These are phyloP conservation scores for Apostichopus californicus DNA, from an alignment of 35 echinoderm and acorn worm species.

Conservation along the genomic window DNA sequence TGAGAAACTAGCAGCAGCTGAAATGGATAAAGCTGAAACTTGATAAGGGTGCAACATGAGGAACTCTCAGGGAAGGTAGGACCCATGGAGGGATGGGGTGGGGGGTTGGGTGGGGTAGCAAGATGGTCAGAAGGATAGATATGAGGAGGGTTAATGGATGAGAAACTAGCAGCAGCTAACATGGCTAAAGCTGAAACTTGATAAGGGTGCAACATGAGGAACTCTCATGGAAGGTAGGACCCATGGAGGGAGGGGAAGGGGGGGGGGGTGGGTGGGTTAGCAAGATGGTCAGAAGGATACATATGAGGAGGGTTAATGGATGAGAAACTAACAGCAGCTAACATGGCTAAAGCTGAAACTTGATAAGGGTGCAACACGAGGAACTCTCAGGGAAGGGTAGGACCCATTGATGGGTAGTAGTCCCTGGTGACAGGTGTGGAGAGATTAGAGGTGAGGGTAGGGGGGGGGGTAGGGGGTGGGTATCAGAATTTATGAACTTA, in stretches of 20 bases:
- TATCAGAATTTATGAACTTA: too few species aligned
- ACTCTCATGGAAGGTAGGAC: conserved; percentile 78
- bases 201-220: conserved; percentile 88
- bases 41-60: conserved; percentile 82
- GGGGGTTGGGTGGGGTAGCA: too few species aligned
- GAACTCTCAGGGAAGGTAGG: conserved; percentile 88
- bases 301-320: conserved; percentile 78
- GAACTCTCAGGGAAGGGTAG: conserved; percentile 91
- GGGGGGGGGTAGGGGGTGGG: too few species aligned
- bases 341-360: conserved; percentile 74
- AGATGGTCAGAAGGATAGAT: too few species aligned
- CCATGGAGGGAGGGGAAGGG: too few species aligned
- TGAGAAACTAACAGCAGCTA: conserved; percentile 77
- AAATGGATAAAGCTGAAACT: conserved; percentile 69
- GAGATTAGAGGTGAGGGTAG: too few species aligned
- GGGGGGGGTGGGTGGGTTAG: too few species aligned
- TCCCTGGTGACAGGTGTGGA: too few species aligned
- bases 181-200: conserved; percentile 69
- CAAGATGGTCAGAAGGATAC: conserved; percentile 54
- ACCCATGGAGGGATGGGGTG: too few species aligned
- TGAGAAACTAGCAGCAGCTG: conserved; percentile 81
- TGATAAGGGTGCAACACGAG: conserved; percentile 80
- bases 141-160: too few species aligned
- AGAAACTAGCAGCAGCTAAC: conserved; percentile 81
- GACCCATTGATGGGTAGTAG: background rate